These are phyloP conservation scores for Sisyra terminalis DNA, from an alignment of 2,888 invertebrate species.

Conservation along the genomic window DNA sequence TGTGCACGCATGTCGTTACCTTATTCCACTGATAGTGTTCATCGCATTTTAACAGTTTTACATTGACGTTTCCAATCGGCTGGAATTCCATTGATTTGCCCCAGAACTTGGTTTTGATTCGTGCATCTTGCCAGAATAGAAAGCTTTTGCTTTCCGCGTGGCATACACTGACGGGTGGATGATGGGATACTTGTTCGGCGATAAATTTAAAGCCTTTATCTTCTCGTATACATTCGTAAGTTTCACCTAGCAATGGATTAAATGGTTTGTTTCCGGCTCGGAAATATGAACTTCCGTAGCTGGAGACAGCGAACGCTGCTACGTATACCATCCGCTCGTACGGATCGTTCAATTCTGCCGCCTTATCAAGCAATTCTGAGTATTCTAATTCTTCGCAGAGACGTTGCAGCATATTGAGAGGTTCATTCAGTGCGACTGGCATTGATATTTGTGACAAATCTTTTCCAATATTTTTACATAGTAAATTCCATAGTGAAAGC, in stretches of 20 bases:
- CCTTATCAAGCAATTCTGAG: slow-evolving; percentile 61
- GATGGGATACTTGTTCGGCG: slow-evolving; percentile 72
- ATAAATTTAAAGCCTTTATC: slow-evolving; percentile 65
- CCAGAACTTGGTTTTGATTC: slow-evolving; percentile 80
- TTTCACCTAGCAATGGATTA: slow-evolving; percentile 69
- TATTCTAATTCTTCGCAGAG: slow-evolving; percentile 75
- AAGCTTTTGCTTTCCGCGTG: slow-evolving; percentile 62
- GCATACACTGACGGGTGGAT: slow-evolving; percentile 70
- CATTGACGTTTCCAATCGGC: slow-evolving; percentile 53
- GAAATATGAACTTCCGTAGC: slow-evolving; percentile 54
- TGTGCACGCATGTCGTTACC: slow-evolving; percentile 70
- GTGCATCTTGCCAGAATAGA: slow-evolving; percentile 67
- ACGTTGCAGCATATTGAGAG: slow-evolving; percentile 63
- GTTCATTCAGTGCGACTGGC: slow-evolving; percentile 76
- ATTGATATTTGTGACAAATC: slow-evolving; percentile 73
- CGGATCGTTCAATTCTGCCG: slow-evolving; percentile 44
- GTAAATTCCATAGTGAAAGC: slow-evolving; percentile 61
- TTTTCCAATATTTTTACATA: slow-evolving; percentile 71
- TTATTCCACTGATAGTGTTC: slow-evolving; percentile 66
- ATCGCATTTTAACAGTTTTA: slow-evolving; percentile 40
- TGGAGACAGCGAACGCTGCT: slow-evolving; percentile 67
- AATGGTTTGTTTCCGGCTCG: slow-evolving; percentile 72
- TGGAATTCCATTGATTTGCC: slow-evolving; percentile 84
- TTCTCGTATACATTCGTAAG: slow-evolving; percentile 62
- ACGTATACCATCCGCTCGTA: slow-evolving; percentile 59